These are phyloP conservation scores for Byasa hedistus DNA, from an alignment of 2,888 invertebrate species.

Conservation along the genomic window DNA sequence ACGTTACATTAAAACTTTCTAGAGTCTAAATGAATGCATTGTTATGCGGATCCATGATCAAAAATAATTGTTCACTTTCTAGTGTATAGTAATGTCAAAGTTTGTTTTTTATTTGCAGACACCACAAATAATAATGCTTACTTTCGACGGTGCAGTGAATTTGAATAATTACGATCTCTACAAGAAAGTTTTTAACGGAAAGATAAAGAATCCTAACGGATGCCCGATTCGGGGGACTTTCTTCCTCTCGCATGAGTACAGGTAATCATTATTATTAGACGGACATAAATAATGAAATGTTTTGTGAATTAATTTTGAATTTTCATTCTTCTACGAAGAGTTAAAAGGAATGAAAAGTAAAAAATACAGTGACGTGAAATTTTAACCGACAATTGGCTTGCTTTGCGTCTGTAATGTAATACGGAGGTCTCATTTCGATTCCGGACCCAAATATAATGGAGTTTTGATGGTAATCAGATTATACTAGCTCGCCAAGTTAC, in stretches of 20 bases:
- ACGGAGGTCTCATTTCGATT: no score
- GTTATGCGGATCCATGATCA: constrained; percentile 16
- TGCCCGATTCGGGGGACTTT: constrained; percentile 94
- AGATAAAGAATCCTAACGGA: constrained; percentile 92
- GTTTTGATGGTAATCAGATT: no score
- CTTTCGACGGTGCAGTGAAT: constrained; percentile 96
- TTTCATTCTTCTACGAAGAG: no score
- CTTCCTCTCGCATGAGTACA: constrained; percentile 93
- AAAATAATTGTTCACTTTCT: constrained; percentile 22
- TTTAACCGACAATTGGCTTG: no score
- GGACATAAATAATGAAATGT: background rate
- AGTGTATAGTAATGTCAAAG: constrained; percentile 25
- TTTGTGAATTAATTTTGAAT: no score
- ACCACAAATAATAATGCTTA: constrained; percentile 95
- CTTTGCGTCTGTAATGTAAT: no score
- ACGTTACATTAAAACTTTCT: constrained; percentile 18
- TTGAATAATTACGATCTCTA: constrained; percentile 94
- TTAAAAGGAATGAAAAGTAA: no score
- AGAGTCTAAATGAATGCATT: constrained; percentile 6
- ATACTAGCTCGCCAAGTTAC: no score
- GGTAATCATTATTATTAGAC: constrained; percentile 57
- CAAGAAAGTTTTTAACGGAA: constrained; percentile 89
- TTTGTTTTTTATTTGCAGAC: constrained; percentile 80
- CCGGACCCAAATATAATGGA: no score
- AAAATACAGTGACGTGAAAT: no score